Conservation (phyloP, 2,888 invertebrate genomes). For the Polyploca ridens region DNA sequence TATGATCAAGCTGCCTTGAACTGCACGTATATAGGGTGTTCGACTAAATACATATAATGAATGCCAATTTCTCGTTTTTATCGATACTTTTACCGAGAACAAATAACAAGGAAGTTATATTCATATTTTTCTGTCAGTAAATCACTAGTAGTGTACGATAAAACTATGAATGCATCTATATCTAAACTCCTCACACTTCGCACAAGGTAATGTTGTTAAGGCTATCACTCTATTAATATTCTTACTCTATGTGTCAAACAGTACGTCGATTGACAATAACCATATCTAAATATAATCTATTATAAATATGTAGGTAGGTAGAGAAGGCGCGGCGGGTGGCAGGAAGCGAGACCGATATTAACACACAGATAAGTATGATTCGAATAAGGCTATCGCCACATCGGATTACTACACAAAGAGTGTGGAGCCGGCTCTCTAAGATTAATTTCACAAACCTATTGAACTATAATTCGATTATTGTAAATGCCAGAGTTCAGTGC, state of each 20-base stretch:
- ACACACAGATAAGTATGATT: slow-evolving; percentile 54
- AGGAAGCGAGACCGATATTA: slow-evolving; percentile 56
- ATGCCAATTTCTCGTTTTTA: too few relatives aligned
- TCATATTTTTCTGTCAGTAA: too few relatives aligned
- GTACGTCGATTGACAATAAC: slow-evolving; percentile 24
- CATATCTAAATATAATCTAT: slow-evolving; percentile 35
- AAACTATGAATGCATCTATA: too few relatives aligned
- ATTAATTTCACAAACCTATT: slow-evolving; percentile 57
- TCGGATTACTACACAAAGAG: slow-evolving; percentile 60
- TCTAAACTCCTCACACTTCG: too few relatives aligned
- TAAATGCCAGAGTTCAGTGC: slow-evolving; percentile 61
- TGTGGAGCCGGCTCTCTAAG: slow-evolving; percentile 39
- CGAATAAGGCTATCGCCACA: slow-evolving; percentile 50
- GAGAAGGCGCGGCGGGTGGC: slow-evolving; percentile 49
- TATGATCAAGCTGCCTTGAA: too few relatives aligned
- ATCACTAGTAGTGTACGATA: too few relatives aligned
- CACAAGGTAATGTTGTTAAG: too few relatives aligned
- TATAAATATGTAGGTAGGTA: slow-evolving; percentile 27
- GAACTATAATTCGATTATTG: slow-evolving; percentile 63
- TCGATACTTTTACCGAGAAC: too few relatives aligned
- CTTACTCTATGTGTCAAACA: not conserved
- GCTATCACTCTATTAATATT: too few relatives aligned
- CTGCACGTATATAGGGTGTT: too few relatives aligned
- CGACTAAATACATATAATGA: too few relatives aligned
- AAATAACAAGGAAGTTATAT: too few relatives aligned